These are phyloP conservation scores for Chloroceryle aenea DNA, from an alignment of 2,113 vertebrate species.

Conservation along the genomic window DNA sequence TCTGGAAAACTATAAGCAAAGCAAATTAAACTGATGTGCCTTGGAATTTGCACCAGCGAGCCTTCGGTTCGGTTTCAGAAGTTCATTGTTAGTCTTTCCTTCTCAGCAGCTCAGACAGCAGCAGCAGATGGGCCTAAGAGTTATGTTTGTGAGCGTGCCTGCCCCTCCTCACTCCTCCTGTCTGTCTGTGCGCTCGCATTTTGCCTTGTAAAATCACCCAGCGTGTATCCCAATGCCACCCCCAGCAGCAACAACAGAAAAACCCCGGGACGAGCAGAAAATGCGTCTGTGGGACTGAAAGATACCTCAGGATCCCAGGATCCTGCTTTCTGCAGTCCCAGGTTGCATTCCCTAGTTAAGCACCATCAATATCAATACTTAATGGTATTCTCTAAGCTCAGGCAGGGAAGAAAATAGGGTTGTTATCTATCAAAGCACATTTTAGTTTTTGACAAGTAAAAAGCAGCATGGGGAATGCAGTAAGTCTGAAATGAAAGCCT, in stretches of 20 bases:
- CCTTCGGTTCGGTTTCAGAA: conserved; percentile 11
- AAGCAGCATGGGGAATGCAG: conserved; percentile 82
- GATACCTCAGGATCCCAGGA: conserved; percentile 54
- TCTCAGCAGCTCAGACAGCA: conserved; percentile 57
- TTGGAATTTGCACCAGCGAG: not conserved
- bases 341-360: conserved; percentile 79
- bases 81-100: conserved; percentile 37
- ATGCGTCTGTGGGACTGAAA: conserved; percentile 28
- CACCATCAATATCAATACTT: conserved; percentile 83
- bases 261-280: conserved; percentile 30
- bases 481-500: conserved; percentile 83
- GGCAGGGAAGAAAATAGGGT: conserved; percentile 82
- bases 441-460: conserved; percentile 85
- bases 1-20: conserved; percentile 15
- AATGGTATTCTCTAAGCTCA: conserved; percentile 83
- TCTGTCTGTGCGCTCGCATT: not conserved
- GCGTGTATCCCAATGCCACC: not conserved
- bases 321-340: conserved; percentile 72
- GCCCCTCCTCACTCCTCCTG: conserved; percentile 32
- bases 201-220: conserved; percentile 54
- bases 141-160: conserved; percentile 9
- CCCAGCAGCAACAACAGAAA: conserved; percentile 30
- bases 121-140: conserved; percentile 65
- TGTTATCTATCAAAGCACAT: conserved; percentile 88
- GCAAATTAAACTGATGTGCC: conserved; percentile 2